Percentiles rank a stretch among this genome's conserved stretches.
Conservation (phyloP, 2,113 vertebrate genomes). For the Hylia prasina region DNA sequence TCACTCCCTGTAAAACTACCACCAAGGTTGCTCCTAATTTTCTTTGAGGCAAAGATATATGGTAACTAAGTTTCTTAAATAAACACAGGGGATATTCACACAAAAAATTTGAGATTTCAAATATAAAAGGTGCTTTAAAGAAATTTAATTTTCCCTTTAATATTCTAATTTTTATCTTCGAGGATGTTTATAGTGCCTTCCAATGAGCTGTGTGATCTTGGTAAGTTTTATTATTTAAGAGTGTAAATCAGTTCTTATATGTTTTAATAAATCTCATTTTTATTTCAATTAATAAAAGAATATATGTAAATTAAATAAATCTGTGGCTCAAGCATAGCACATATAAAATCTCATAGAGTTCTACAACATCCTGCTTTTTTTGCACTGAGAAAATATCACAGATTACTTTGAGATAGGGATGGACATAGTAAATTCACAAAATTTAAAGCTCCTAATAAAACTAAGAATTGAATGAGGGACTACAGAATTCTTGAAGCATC, state of each 20-base stretch:
- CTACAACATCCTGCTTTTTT: not conserved
- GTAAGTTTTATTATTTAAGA: not conserved
- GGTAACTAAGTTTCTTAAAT: not conserved
- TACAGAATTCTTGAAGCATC: not conserved
- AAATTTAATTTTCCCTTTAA: not conserved
- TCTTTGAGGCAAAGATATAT: not conserved
- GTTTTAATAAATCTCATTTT: not conserved
- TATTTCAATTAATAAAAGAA: not conserved
- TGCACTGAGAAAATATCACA: not conserved
- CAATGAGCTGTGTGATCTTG: not conserved
- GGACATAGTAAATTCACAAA: not conserved
- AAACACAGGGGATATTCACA: not conserved
- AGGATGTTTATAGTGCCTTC: not conserved
- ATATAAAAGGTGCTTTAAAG: not conserved
- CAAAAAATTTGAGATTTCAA: not conserved
- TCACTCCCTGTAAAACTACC: not conserved
- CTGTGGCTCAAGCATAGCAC: not conserved
- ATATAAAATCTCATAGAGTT: not conserved
- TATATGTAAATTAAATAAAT: not conserved
- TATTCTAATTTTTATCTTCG: not conserved
- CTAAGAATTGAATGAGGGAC: not conserved
- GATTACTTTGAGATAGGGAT: not conserved
- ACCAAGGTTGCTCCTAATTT: not conserved
- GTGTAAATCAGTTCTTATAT: not conserved
- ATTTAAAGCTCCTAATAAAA: not conserved